Base-by-base conservation (phyloP, 2,888 invertebrate genomes). In the Petrophora chlorosata region DNA sequence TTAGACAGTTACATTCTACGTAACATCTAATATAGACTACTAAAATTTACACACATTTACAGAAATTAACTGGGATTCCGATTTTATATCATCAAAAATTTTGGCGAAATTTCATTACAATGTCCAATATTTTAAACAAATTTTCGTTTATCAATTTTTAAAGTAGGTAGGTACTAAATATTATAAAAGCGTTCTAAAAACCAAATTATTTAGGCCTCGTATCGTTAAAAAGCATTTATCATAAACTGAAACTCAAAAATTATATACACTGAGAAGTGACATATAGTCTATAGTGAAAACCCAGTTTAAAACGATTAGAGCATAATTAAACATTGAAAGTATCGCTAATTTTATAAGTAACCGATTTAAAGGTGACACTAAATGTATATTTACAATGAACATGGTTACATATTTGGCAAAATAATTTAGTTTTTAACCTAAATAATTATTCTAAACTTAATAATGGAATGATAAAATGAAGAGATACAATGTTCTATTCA, bases 21-120 rank as follows among this genome's bases (percentile, higher is more conserved):
- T 88, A 88, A 87, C 85, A 83, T 85, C 85, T 88, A 88, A 82
- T 77, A 76, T 79, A 82, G 76, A 83, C 84, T 85, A 85, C 85
- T 74, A 77, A 77, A 82, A 84, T 88, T 82, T 83, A 85, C 79
- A 89, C 80, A 85, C 87, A 87, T 87, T 85, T 87, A 88, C 85
- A 86, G 79, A 68, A 70, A 71, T 65, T 70, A 81, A 85, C 85
- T 85, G 86, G 85, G 82, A 73, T 74, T 78, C 68, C 67, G 56
- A 54, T 65, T 60, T 65, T 41, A 58, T 56, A 52, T 44, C 41
- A 55, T 56, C 39, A 56, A 61, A 70, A 63, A 67, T 48, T 53
- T 38, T 25, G n/a, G n/a, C n/a, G n/a, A n/a, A n/a, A n/a, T n/a
- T n/a, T n/a, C n/a, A n/a, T n/a, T n/a, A n/a, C n/a, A 36, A 53